Base-by-base conservation (phyloP, 2,888 invertebrate species). In the Capitulum mitella region DNA sequence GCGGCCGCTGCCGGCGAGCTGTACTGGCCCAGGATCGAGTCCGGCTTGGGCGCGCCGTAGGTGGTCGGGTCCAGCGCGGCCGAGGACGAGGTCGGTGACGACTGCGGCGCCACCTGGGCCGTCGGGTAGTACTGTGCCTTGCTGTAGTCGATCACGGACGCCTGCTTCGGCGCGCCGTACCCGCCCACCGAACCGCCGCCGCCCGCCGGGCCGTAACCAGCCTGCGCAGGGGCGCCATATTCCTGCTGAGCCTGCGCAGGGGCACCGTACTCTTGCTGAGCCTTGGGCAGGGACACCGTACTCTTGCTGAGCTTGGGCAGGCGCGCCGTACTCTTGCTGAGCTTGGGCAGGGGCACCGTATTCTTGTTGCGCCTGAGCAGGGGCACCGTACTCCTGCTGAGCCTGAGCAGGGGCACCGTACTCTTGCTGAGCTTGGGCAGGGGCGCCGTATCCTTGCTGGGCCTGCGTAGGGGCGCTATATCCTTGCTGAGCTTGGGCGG, bases 151-250 rank as follows among this genome's bases (percentile, higher is more conserved):
- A 76, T 76, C 46, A 76, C 46, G 2, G 76, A 76, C 12, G 43
- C 46, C 43, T 76, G 46, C 76, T 76, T 76, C 2, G 76, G 76
- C 5, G 76, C n/a, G n/a, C 76, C 76, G 76, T 76, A 76, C 3
- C 32, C 76, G 10, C 37, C 26, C 0, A 34, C 64, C 16, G 29
- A 1, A 1, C 22, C 10, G 37, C 70, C 70, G 12, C 40, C 37
- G 70, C 70, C 70, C n/a, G 58, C 10, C n/a, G n/a, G 3, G 29
- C 70, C 70, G 40, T 70, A 70, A 0, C 40, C 70, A 26, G 58
- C 29, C 58, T 58, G 58, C 10, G 70, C 70, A 2, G 70, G 70
- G 40, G 70, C 70, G 1, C 70, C 40, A 26, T 70, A 70, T 2
- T 40, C 70, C 70, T 70, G 70, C 37, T 70, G 70, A 5, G 58